phyloP scores from a whole-genome alignment of 2,113 vertebrate species.

The Platichthys stellatus region DNA sequence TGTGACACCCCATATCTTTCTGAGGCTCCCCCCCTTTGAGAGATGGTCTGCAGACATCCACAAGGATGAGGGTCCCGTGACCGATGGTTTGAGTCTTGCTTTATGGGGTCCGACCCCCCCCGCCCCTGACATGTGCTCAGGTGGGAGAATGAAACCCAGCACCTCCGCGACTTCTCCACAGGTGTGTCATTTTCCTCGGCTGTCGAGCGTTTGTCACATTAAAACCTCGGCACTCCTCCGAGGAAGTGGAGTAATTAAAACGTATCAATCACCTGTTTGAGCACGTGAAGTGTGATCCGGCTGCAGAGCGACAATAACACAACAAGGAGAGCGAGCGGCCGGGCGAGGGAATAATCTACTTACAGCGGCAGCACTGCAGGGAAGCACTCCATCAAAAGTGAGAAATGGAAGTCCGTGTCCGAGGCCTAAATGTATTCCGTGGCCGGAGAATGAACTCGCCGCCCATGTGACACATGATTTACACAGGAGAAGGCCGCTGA shows the following conservation, averaged over 20 bases:
- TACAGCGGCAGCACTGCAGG: constrained; percentile 71
- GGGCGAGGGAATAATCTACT: constrained; percentile 81
- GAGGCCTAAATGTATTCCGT: constrained; percentile 82
- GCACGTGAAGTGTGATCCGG: constrained; percentile 21
- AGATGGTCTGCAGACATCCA: constrained; percentile 52
- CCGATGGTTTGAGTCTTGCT: constrained; percentile 39
- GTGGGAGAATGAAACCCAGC: constrained; percentile 54
- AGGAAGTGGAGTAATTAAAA: constrained; percentile 76
- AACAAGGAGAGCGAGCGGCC: constrained; percentile 68
- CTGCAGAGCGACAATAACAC: constrained; percentile 57
- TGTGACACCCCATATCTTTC: constrained; percentile 57
- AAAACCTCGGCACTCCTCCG: constrained; percentile 69
- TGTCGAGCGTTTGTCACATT: constrained; percentile 67
- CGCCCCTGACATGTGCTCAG: constrained; percentile 64
- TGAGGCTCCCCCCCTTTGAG: constrained; percentile 39
- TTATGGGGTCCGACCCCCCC: constrained; percentile 15
- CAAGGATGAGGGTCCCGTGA: constrained; percentile 59
- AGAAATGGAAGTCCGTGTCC: constrained; percentile 75
- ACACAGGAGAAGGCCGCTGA: constrained; percentile 82
- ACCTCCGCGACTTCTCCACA: constrained; percentile 65
- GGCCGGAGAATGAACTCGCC: constrained; percentile 86
- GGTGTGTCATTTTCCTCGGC: constrained; percentile 56
- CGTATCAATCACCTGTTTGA: constrained; percentile 67
- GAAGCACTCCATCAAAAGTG: constrained; percentile 79
- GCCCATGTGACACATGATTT: constrained; percentile 86